Base-by-base conservation (phyloP, 1,140 invertebrate genomes). In the Magallana gigas region DNA sequence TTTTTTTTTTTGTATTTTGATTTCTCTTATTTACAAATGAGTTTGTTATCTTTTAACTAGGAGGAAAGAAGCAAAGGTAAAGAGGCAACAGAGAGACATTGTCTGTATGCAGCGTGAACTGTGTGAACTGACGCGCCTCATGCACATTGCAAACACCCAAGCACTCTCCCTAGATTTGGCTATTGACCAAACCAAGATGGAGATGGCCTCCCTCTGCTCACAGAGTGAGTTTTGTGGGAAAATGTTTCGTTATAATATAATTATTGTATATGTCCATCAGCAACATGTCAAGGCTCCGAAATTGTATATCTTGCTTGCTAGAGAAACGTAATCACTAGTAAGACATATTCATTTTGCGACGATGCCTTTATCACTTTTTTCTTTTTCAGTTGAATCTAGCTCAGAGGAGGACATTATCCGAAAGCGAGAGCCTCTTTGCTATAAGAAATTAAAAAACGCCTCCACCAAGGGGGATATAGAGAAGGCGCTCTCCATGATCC, bases 61-160 rank as follows among this genome's bases (percentile, higher is more conserved):
- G 36, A 76, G 68, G 23, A 76, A 76, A 76, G 68, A 76, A 7
- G 68, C 68, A 36, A 76, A 76, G 68, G 29, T 76, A 76, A 76
- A 76, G 68, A 76, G 23, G 12, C 6, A 8, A 36, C 68, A 76
- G 68, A 76, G 68, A 36, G 68, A 76, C 18, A 23, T 76, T 76
- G 3, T 76, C 68, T 76, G 68, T 76, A 76, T 76, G 68, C 68
- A 76, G 11, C 68, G 12, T 76, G 68, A 76, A 76, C 23, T 76
- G 18, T 76, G 68, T 76, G 68, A 76, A 76, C 8, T 76, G 68
- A 76, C 68, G 18, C 68, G 68, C 23, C 23, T 76, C 8, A 76
- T 76, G 68, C 68, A 36, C 18, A 18, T 23, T 4, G 68, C 68
- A 23, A 36, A 76, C 9, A 29, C 36, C 11, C 23, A 76, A 11